Base-by-base conservation (phyloP, 1,140 invertebrate genomes). In the Drosophila willistoni region DNA sequence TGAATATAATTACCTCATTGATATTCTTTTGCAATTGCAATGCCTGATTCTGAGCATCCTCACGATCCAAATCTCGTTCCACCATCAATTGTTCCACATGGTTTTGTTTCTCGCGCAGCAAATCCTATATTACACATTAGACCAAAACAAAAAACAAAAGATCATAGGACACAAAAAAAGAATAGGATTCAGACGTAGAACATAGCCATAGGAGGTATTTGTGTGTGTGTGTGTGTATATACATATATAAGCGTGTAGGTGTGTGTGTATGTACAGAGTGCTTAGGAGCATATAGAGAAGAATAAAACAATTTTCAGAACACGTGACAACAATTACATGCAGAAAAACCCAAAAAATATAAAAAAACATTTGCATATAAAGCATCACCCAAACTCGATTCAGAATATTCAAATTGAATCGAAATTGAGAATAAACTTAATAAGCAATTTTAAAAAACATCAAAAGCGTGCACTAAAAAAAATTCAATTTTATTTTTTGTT, bases 91-190 rank as follows among this genome's bases (percentile, higher is more conserved):
- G 95, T 87, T 98, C 97, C 78, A 99, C 96, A 84, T 99, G 97
- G 71, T 97, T 95, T 90, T 98, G 97, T 91, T 98, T 99, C 92
- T 98, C 97, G 91, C 97, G 96, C 66, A 99, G 93, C 29, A 97
- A 93, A 91, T 98, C 97, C 97, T 99, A 66, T 13, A 75, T 42
- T 29, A 29, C 29, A 29, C 29, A 29, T 29, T 29, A 29, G 6
- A 29, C 29, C 29, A 29, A 29, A 29, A 29, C 29, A 29, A 29
- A 29, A 29, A 29, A 29, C 51, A 65, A 54, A 69, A 74, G 66
- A 81, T 77, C 55, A 85, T 74, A 79, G 63, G 68, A 79, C 70
- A 69, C 61, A 41, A 62, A 34, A 34, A 57, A 25, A 60, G 13
- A 36, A 66, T 29, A 64, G n/a, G n/a, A 17, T 51, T 17, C 13